Evolutionary conservation across 2,113 vertebrate genomes (phyloP).

Genomic region (Phodopus roborovskii): DNA sequence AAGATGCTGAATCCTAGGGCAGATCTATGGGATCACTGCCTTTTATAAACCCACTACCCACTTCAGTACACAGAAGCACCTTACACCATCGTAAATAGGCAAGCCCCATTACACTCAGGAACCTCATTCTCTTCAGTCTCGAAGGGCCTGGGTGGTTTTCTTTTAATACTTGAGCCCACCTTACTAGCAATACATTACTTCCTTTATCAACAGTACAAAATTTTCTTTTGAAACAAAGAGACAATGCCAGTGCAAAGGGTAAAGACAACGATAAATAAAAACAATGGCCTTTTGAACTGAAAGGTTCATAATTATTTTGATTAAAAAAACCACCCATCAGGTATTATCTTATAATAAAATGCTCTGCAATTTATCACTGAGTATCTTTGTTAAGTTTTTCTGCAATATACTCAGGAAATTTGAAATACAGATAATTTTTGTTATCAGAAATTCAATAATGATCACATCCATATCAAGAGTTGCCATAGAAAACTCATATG

Average conservation of each 20-base stretch:
- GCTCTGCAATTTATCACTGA: not conserved
- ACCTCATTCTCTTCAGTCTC: not conserved
- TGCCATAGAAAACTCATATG: constrained; percentile 1
- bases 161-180: not conserved
- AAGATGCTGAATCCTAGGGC: not conserved
- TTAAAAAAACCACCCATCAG: not conserved
- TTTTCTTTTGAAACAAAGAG: constrained; percentile 8
- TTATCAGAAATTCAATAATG: constrained; percentile 5
- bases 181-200: not conserved
- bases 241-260: not conserved
- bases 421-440: not conserved
- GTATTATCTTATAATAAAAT: not conserved
- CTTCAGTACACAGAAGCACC: not conserved
- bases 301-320: constrained; percentile 44
- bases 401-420: not conserved
- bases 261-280: constrained; percentile 21
- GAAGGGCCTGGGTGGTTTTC: accelerated
- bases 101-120: not conserved
- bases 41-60: not conserved
- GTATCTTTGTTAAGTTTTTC: not conserved
- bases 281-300: not conserved
- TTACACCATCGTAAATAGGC: not conserved
- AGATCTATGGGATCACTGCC: not conserved
- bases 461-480: not conserved
- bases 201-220: not conserved